These are phyloP conservation scores for Sycophila texana DNA, from an alignment of 2,888 invertebrate genomes.

Conservation along the genomic window DNA sequence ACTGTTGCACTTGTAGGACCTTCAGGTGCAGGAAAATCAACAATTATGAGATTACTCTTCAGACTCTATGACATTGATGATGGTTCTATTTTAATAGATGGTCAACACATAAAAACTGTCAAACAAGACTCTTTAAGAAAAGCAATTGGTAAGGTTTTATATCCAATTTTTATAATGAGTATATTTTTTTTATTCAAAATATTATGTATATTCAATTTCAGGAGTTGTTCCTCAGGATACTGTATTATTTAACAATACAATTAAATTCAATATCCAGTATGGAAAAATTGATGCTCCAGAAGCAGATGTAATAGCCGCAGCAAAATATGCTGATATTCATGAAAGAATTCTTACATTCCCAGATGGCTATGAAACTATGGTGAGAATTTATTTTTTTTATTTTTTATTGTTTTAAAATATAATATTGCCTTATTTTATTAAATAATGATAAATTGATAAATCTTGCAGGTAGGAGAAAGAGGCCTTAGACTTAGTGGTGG, in stretches of 20 bases:
- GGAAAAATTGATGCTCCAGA: conserved; percentile 87
- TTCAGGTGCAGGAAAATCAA: conserved; percentile 96
- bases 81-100: conserved; percentile 92
- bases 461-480: conserved; percentile 92
- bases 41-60: conserved; percentile 94
- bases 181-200: background rate
- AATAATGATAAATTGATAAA: background rate
- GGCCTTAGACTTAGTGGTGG: conserved; percentile 97
- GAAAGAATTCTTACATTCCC: conserved; percentile 94
- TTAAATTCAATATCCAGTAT: conserved; percentile 96
- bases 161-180: background rate
- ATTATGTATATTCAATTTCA: conserved; percentile 54
- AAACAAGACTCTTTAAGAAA: conserved; percentile 89
- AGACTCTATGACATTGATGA: conserved; percentile 96
- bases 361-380: conserved; percentile 89
- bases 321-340: conserved; percentile 95
- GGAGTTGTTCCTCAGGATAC: conserved; percentile 98
- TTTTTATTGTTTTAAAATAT: too few relatives aligned
- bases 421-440: background rate
- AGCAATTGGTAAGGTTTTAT: conserved; percentile 79
- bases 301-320: conserved; percentile 91
- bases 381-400: conserved; percentile 63
- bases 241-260: conserved; percentile 94
- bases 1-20: conserved; percentile 93
- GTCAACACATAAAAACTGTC: conserved; percentile 91